These are phyloP conservation scores for Leptinotarsa rubiginosa DNA, from an alignment of 2,888 invertebrate genomes.

Conservation along the genomic window DNA sequence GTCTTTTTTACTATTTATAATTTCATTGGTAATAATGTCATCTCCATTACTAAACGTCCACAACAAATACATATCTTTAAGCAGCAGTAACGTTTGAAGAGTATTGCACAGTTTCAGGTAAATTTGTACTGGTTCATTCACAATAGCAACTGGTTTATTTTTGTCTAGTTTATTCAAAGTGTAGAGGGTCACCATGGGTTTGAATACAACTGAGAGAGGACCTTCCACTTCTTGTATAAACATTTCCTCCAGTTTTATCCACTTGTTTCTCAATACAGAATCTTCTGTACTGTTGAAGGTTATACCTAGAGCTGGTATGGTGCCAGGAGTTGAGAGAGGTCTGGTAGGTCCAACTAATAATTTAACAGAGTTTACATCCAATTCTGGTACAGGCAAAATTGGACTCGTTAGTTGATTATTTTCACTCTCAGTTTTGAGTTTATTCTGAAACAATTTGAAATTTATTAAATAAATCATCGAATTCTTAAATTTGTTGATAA, in stretches of 20 bases:
- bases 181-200: slow-evolving; percentile 81
- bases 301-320: slow-evolving; percentile 70
- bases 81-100: slow-evolving; percentile 76
- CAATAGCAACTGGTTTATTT: slow-evolving; percentile 77
- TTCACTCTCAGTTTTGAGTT: slow-evolving; percentile 65
- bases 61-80: slow-evolving; percentile 78
- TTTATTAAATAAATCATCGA: background rate
- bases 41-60: slow-evolving; percentile 75
- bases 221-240: slow-evolving; percentile 78
- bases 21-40: slow-evolving; percentile 60
- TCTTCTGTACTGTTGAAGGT: slow-evolving; percentile 60
- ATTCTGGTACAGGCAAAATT: slow-evolving; percentile 80
- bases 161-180: slow-evolving; percentile 75
- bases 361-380: slow-evolving; percentile 76
- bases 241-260: slow-evolving; percentile 84
- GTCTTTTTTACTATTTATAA: slow-evolving; percentile 62
- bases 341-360: slow-evolving; percentile 76
- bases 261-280: slow-evolving; percentile 63
- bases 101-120: slow-evolving; percentile 82
- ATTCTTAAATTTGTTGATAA: no score
- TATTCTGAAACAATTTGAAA: slow-evolving; percentile 51
- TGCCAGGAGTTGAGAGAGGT: slow-evolving; percentile 70
- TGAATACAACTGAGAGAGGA: slow-evolving; percentile 79
- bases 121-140: slow-evolving; percentile 86
- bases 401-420: slow-evolving; percentile 47